phyloP scores from a whole-genome alignment of 2,113 vertebrate species.

The Leptocoma aspasia region DNA sequence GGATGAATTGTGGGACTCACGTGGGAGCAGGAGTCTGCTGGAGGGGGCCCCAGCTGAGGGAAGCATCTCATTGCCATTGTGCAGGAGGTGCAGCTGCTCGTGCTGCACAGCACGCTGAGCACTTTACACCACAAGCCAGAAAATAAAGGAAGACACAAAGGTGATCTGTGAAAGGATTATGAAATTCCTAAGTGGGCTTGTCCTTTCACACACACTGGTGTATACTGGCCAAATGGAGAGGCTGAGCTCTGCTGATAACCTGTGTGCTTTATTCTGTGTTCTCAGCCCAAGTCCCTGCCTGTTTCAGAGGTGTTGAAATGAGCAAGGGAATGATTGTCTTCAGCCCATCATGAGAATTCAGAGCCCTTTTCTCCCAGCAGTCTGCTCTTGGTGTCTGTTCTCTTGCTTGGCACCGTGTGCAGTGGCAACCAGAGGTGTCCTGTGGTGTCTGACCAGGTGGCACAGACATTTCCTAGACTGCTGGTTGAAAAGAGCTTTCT shows the following conservation, averaged over 20 bases:
- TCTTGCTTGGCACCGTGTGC: fast-evolving
- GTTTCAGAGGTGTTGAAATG: background rate
- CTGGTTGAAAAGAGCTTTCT: background rate
- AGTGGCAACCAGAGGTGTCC: fast-evolving
- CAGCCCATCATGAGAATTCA: background rate
- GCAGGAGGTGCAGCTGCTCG: background rate
- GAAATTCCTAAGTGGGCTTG: background rate
- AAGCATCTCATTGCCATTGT: slow-evolving; percentile 34
- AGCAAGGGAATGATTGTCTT: background rate
- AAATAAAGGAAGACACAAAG: background rate
- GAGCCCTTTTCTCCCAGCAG: background rate
- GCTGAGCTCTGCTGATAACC: background rate
- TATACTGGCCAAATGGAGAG: background rate
- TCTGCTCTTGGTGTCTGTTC: fast-evolving
- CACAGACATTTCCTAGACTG: background rate
- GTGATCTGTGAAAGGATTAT: background rate
- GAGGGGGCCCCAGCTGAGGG: slow-evolving; percentile 18
- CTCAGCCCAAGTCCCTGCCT: background rate
- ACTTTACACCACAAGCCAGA: background rate
- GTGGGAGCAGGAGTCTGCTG: slow-evolving; percentile 37
- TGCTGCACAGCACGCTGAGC: background rate
- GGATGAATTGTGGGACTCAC: slow-evolving; percentile 12
- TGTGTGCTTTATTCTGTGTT: background rate
- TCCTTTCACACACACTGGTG: background rate
- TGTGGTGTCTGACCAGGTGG: fast-evolving